These are phyloP conservation scores for Craniophora ligustri DNA, from an alignment of 2,888 invertebrate genomes.

Conservation along the genomic window DNA sequence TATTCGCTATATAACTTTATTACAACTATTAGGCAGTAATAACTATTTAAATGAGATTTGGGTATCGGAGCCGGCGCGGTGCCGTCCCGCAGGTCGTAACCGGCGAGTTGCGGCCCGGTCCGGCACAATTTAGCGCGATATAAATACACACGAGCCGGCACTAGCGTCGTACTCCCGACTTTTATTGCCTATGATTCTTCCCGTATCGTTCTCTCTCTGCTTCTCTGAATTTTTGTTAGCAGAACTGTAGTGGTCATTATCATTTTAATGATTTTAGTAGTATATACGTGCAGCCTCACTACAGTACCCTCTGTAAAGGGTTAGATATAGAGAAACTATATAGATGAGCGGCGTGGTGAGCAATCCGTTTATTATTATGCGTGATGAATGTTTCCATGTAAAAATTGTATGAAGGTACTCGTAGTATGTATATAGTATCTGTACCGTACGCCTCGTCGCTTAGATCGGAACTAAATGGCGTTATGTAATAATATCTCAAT, in stretches of 20 bases:
- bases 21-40: constrained; percentile 35
- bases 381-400: too few species aligned
- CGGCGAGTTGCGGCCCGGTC: neutral
- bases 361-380: too few species aligned
- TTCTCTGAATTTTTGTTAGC: neutral
- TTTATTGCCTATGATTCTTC: constrained; percentile 25
- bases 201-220: constrained; percentile 3
- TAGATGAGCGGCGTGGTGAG: too few species aligned
- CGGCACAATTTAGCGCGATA: constrained; percentile 3
- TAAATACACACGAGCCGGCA: constrained; percentile 11
- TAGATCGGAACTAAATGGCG: too few species aligned
- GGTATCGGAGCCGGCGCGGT: neutral
- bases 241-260: neutral
- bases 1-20: constrained; percentile 40
- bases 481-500: too few species aligned
- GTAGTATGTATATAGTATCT: too few species aligned
- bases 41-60: constrained; percentile 36
- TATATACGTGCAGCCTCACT: too few species aligned
- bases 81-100: constrained; percentile 7
- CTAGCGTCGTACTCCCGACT: neutral
- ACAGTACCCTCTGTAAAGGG: too few species aligned
- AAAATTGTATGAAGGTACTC: too few species aligned
- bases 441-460: too few species aligned
- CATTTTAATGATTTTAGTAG: neutral
- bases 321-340: too few species aligned